These are phyloP conservation scores for Oligia latruncula DNA, from an alignment of 2,888 invertebrate species.

Conservation along the genomic window DNA sequence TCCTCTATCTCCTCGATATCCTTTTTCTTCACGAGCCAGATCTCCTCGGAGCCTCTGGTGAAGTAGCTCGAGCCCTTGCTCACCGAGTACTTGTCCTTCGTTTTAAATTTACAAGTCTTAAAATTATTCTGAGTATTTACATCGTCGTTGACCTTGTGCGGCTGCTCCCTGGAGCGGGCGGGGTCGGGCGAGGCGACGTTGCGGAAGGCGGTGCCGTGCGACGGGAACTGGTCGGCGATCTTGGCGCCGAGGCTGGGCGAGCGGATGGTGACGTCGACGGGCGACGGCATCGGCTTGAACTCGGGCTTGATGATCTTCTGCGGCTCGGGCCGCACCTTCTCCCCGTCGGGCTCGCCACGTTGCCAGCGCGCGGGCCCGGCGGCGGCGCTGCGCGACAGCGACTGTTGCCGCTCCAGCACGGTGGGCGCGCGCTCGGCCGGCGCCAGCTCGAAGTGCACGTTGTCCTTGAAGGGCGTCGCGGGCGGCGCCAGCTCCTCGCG, in stretches of 20 bases:
- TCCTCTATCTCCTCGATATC: constrained; percentile 88
- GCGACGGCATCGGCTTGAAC: constrained; percentile 84
- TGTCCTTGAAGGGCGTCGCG: constrained; percentile 82
- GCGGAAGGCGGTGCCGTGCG: constrained; percentile 87
- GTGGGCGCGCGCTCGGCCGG: constrained; percentile 51
- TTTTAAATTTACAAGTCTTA: constrained; percentile 83
- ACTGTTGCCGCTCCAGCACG: constrained; percentile 74
- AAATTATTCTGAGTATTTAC: constrained; percentile 80
- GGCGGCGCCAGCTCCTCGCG: constrained; percentile 80
- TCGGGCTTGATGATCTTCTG: constrained; percentile 87
- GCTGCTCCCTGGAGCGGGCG: constrained; percentile 68
- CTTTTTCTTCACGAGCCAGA: constrained; percentile 89
- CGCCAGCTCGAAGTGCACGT: constrained; percentile 76
- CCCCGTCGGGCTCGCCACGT: constrained; percentile 75
- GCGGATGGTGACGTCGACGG: constrained; percentile 84
- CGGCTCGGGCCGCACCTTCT: constrained; percentile 81
- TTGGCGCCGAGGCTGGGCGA: constrained; percentile 86
- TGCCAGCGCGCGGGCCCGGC: constrained; percentile 78
- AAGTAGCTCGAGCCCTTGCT: constrained; percentile 87
- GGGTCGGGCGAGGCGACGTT: constrained; percentile 84
- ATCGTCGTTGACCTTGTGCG: constrained; percentile 77
- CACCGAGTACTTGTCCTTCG: constrained; percentile 83
- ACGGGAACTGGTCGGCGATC: constrained; percentile 85
- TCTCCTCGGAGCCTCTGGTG: constrained; percentile 87
- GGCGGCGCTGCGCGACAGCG: constrained; percentile 69